phyloP scores from a whole-genome alignment of 2,797 vertebrate genomes.

The Rhynchonycteris naso region DNA sequence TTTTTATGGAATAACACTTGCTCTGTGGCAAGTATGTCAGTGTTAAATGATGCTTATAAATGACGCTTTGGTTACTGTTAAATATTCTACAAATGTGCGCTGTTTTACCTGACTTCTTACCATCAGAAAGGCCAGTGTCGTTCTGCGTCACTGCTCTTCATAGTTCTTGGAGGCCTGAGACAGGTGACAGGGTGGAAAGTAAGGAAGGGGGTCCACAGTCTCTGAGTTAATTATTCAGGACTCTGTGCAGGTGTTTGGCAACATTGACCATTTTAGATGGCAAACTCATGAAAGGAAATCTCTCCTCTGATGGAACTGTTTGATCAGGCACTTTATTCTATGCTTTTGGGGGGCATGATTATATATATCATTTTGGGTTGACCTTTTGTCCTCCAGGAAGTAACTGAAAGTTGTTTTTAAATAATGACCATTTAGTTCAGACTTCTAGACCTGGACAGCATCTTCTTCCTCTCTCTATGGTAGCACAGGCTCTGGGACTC shows the following conservation, averaged over 20 bases:
- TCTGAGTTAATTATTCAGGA: background rate
- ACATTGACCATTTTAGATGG: no score
- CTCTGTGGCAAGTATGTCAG: background rate
- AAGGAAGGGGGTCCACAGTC: background rate
- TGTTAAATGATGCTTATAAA: background rate
- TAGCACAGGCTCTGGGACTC: background rate
- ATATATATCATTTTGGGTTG: background rate
- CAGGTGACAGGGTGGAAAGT: background rate
- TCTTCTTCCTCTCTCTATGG: background rate
- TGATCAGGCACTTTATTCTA: background rate
- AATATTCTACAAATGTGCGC: background rate
- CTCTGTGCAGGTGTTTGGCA: background rate
- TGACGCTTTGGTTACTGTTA: background rate
- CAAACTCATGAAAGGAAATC: background rate
- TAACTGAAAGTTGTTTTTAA: slow-evolving; percentile 5
- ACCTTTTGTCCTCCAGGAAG: background rate
- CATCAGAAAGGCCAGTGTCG: background rate
- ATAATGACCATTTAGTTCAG: background rate
- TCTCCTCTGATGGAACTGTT: background rate
- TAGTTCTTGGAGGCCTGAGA: background rate
- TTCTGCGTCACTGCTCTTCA: background rate
- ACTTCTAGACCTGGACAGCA: background rate
- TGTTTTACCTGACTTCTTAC: background rate
- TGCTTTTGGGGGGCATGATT: background rate
- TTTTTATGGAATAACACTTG: background rate